Conservation (phyloP, 2,113 vertebrate species). For the Gulo gulo region DNA sequence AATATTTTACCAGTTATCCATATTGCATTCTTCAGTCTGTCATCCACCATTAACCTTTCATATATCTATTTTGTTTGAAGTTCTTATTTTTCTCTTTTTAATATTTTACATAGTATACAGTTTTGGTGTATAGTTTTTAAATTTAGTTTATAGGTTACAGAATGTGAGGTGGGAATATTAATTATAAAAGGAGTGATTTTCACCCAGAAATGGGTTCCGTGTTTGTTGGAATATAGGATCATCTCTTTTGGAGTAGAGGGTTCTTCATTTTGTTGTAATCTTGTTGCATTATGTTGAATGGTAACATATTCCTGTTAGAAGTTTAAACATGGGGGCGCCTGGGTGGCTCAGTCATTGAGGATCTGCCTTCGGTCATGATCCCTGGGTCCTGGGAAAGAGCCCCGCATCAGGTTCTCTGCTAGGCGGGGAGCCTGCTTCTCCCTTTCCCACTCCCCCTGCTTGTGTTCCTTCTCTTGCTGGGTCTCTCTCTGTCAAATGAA, state of each 20-base stretch:
- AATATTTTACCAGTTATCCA: neutral
- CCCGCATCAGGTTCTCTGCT: too few relatives aligned
- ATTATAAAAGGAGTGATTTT: neutral
- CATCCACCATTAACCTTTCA: neutral
- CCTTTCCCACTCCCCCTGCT: too few relatives aligned
- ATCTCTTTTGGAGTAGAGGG: neutral
- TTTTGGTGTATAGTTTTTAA: neutral
- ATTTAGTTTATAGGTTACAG: neutral
- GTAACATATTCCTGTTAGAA: neutral
- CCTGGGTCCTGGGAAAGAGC: too few relatives aligned
- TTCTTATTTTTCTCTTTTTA: neutral
- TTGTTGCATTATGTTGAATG: neutral
- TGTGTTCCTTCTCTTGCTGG: too few relatives aligned
- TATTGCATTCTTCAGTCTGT: neutral
- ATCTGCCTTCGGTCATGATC: too few relatives aligned
- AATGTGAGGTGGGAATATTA: neutral
- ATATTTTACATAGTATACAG: neutral
- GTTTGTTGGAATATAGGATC: neutral
- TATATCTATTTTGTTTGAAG: neutral
- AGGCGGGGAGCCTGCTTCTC: too few relatives aligned
- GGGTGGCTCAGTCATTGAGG: too few relatives aligned
- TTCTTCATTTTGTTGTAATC: neutral
- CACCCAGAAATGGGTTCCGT: neutral
- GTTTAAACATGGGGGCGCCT: neutral
- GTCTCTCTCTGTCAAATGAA: too few relatives aligned